Base-by-base conservation (phyloP, 2,797 vertebrate genomes). In the Hybognathus amarus region DNA sequence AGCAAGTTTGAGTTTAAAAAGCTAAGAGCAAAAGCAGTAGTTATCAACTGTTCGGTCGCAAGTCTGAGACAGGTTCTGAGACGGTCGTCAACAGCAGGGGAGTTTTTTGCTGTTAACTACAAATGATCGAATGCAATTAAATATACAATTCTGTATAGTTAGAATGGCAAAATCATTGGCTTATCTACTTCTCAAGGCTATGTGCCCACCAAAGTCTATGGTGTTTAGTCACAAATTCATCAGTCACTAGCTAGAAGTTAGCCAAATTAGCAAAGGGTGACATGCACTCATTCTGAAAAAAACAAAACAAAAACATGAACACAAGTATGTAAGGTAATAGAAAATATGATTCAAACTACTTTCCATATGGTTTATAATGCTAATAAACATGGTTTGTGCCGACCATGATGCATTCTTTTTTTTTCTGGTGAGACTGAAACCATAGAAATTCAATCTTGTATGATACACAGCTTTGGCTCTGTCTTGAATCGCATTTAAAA, bases 1-100 rank as follows among this genome's bases (percentile, higher is more conserved):
- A 56, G 45, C 63, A 76, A 67, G 64, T 68, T 22, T 52, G 27
- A 71, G 13, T 47, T 80, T 71, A 54, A 54, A 79, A 64, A 67
- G 3, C 22, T 47, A 30, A 5, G 24, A 38, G 9, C 77, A 54
- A 68, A 54, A 69, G 9, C 77, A 9, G 8, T 42, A 36, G 17
- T 66, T 66, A 18, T 36, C 18, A 71, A 50, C 8, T 10, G 22
- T 8, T 47, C 3, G 24, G 12, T 47, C 40, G 0, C 5, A 27
- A 13, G 15, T 77, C n/a, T 24, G 33, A n/a, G n/a, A n/a, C n/a
- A n/a, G n/a, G n/a, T 38, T 9, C 30, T 76, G 22, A 76, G 6
- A 27, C 2, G 30, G 22, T 24, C 22, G 4, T 22, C 12, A 6
- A n/a, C 30, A 66, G 30, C 27, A 18, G 15, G 61, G 27, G 5